Conservation (phyloP, 2,113 vertebrate genomes). For the Anarhynchus alexandrinus region DNA sequence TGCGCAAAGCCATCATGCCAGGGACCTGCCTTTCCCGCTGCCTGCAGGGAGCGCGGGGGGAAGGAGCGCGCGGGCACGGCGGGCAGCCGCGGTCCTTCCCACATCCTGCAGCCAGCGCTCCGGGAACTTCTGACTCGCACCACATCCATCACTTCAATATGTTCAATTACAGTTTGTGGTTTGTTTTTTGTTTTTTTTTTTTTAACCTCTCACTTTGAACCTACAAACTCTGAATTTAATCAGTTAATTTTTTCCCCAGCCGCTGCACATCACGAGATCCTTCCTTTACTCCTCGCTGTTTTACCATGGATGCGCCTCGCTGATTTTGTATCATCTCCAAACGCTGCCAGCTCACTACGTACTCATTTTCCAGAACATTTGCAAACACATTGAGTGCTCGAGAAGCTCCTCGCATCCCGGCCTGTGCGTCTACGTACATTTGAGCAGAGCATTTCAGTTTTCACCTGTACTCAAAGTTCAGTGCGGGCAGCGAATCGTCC, state of each 20-base stretch:
- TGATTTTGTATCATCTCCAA: background rate
- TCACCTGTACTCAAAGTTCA: background rate
- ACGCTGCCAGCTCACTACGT: background rate
- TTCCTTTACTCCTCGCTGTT: background rate
- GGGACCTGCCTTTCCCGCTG: background rate
- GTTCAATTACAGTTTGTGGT: background rate
- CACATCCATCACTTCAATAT: fast-evolving
- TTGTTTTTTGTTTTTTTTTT: background rate
- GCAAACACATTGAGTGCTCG: background rate
- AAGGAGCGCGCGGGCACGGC: fast-evolving
- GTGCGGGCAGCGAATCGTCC: background rate
- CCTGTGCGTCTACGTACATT: background rate
- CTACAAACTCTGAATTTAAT: background rate
- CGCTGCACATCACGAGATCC: background rate
- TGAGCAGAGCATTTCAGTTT: background rate
- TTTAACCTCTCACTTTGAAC: background rate
- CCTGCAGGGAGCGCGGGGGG: background rate
- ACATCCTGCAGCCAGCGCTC: background rate
- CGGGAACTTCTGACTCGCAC: fast-evolving
- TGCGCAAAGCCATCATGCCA: background rate
- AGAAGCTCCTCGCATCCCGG: background rate
- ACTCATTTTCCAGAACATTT: background rate
- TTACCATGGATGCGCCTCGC: background rate
- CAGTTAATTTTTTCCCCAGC: background rate
- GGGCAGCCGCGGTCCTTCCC: background rate